A percentile compares a stretch with the other conserved stretches of the same genome.
Conservation (phyloP, 2,888 invertebrate species). For the Scrobipalpa atriplicella region DNA sequence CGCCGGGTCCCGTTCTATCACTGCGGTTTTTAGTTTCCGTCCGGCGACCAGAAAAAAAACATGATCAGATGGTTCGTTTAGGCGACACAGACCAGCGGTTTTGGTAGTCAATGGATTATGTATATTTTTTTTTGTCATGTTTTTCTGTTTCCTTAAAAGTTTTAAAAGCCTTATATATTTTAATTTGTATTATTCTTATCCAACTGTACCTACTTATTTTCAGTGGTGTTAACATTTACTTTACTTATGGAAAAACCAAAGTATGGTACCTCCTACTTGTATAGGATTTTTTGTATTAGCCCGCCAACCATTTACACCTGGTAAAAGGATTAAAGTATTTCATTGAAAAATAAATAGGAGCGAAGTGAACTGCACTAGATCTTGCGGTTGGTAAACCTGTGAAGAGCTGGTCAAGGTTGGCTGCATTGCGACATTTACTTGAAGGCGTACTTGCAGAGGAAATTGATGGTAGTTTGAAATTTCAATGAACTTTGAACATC, state of each 20-base stretch:
- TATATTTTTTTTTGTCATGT: not conserved
- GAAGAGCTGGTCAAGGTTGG: constrained; percentile 20
- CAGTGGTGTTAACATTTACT: no score
- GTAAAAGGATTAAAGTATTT: no score
- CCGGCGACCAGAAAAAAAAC: not conserved
- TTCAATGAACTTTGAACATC: constrained; percentile 10
- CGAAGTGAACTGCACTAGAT: constrained; percentile 1
- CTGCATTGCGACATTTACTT: not conserved
- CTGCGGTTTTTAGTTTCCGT: constrained; percentile 25
- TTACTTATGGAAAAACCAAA: no score
- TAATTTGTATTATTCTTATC: no score
- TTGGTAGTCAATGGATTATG: not conserved
- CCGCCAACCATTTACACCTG: no score
- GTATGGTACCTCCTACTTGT: no score
- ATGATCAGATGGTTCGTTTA: not conserved
- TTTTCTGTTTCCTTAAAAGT: not conserved
- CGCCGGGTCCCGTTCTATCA: constrained; percentile 11
- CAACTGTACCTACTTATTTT: no score
- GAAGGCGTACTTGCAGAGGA: not conserved
- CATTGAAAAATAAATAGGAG: not conserved
- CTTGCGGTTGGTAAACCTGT: constrained; percentile 12
- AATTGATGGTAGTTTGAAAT: not conserved
- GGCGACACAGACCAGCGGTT: not conserved
- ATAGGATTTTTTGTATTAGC: no score
- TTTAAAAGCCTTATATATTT: no score